These are phyloP conservation scores for Crotalus helleri DNA, from an alignment of 2,113 vertebrate genomes.

Conservation along the genomic window DNA sequence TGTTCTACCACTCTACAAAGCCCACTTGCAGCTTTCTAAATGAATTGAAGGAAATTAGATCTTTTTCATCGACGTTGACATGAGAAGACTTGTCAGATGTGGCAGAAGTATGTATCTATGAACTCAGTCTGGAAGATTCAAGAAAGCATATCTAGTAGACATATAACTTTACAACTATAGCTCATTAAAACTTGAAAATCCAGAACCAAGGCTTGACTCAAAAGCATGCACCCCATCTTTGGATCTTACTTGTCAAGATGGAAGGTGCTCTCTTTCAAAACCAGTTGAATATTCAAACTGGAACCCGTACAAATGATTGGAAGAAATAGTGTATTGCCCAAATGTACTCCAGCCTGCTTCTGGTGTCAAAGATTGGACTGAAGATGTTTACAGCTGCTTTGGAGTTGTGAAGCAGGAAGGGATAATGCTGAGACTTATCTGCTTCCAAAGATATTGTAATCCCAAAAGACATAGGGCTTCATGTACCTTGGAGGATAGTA, in stretches of 20 bases:
- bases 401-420: background rate
- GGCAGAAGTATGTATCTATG: background rate
- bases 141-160: background rate
- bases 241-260: background rate
- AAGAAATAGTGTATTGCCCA: background rate
- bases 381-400: background rate
- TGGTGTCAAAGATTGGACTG: background rate
- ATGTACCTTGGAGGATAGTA: background rate
- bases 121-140: background rate
- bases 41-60: background rate
- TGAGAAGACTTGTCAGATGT: background rate
- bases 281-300: background rate
- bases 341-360: background rate
- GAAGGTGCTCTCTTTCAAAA: background rate
- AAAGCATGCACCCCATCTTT: background rate
- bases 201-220: background rate
- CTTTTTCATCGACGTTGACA: background rate
- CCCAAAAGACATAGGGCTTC: background rate
- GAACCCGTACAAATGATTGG: background rate
- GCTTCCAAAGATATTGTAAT: background rate
- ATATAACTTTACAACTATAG: background rate
- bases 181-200: background rate
- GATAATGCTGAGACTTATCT: background rate
- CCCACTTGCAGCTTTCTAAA: background rate
- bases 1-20: background rate